Evolutionary conservation across 2,113 vertebrate genomes (phyloP), one percentile per base, ranked within the genome.

Genomic region (Melanerpes aurifrons): DNA sequence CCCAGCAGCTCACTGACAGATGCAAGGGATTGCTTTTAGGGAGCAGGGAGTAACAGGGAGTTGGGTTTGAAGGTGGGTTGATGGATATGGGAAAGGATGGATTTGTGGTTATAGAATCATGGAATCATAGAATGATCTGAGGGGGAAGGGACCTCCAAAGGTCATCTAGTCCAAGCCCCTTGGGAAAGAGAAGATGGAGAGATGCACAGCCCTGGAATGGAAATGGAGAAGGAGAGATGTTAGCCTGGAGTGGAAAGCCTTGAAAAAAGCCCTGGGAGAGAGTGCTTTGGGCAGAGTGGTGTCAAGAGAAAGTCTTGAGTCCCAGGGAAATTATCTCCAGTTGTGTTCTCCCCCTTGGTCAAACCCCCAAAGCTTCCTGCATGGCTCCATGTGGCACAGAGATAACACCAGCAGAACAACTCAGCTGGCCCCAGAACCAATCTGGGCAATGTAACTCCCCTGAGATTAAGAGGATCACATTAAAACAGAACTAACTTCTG

Each of bases 381-480:
- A 15, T 0, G 0, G 54, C 54, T 78, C 24, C 19, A 45, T 78
- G 86, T 48, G 48, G 87, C 31, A 82, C 5, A 87, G 79, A 86
- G 75, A 71, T 95, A 95, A 87, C 24, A 2, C 10, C 86, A 92
- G 48, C 5, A 74, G 69, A 93, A 82, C 59, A 80, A 88, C 57
- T 29, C 10, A 43, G 32, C 4, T 86, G 48, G 57, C 82, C 78
- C 61, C 57, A 90, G 87, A 28, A 9, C 70, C 25, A 64, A 4
- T 70, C 57, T 68, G 79, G 54, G 86, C 69, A 59, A 37, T 31
- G 24, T n/a, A 91, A 73, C 56, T 80, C 15, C 15, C 40, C 10
- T 47, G 72, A 78, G 73, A 86, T 82, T 83, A 92, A 72, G 15
- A 81, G 45, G 62, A 92, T 84, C 22, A 24, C 20, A n/a, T 61